These are phyloP conservation scores for Oreohelix idahoensis DNA, from an alignment of 1,140 invertebrate species.

Conservation along the genomic window DNA sequence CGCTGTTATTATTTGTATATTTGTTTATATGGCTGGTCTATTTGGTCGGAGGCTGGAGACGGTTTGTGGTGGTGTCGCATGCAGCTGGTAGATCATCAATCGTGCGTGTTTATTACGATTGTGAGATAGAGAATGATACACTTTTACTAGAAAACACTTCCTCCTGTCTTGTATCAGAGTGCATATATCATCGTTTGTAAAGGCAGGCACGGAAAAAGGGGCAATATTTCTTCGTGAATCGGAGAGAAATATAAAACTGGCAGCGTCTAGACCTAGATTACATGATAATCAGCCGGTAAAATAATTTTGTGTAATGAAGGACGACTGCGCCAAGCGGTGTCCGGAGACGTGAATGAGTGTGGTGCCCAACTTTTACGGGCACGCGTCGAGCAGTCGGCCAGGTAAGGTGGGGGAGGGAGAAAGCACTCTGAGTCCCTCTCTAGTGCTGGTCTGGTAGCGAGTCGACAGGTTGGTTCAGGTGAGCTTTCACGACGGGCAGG, in stretches of 20 bases:
- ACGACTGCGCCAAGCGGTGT: not conserved
- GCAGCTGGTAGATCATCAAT: no score
- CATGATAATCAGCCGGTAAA: not conserved
- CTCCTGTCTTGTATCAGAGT: not conserved
- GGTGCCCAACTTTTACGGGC: slow-evolving; percentile 11
- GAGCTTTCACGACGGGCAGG: not conserved
- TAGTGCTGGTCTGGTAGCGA: not conserved
- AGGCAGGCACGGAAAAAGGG: not conserved
- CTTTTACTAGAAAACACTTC: not conserved
- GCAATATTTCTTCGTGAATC: not conserved
- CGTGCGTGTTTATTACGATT: not conserved
- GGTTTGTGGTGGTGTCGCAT: not conserved
- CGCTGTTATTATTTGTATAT: not conserved
- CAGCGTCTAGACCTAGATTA: not conserved
- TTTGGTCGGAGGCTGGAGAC: not conserved
- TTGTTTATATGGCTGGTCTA: not conserved
- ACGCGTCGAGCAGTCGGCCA: slow-evolving; percentile 9
- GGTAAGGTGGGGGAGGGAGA: not conserved
- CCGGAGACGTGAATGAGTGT: not conserved
- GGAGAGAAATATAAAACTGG: not conserved
- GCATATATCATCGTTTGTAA: not conserved
- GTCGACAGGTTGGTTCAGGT: not conserved
- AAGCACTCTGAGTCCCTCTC: not conserved
- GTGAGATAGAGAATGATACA: not conserved
- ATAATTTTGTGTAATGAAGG: not conserved